Evolutionary conservation across 2,797 vertebrate species (phyloP).

Genomic region (Bufotes viridis): DNA sequence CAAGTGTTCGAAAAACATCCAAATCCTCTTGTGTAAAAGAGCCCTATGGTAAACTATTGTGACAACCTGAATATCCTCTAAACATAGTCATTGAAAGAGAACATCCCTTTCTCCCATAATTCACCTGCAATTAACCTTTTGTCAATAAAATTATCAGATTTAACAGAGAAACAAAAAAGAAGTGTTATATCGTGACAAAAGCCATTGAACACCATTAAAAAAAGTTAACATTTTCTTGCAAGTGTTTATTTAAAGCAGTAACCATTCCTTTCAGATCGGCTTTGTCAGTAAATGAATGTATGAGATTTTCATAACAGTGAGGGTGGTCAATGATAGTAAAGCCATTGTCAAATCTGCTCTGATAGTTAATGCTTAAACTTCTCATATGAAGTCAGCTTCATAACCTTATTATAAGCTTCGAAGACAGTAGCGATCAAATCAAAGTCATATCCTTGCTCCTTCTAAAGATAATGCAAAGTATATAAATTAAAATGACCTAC

Average conservation of each 20-base stretch:
- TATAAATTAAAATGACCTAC: conserved; percentile 11
- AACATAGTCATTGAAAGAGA: not conserved
- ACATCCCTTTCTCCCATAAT: not conserved
- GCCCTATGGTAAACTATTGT: too few species aligned
- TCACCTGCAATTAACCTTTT: not conserved
- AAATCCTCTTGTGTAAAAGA: too few species aligned
- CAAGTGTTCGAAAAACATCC: too few species aligned
- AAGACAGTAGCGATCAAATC: conserved; percentile 7
- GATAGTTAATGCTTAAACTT: conserved; percentile 8
- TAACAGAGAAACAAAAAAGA: not conserved
- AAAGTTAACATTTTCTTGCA: too few species aligned
- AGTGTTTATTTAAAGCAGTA: too few species aligned
- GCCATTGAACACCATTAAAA: too few species aligned
- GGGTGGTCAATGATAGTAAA: conserved; percentile 21
- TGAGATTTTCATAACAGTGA: conserved; percentile 18
- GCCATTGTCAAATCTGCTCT: conserved; percentile 10
- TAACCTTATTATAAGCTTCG: conserved; percentile 23
- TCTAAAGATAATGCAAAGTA: not conserved
- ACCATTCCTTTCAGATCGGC: too few species aligned
- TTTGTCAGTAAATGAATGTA: not conserved
- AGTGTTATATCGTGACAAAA: too few species aligned
- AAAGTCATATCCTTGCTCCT: not conserved
- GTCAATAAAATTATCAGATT: conserved; percentile 1
- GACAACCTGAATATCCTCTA: not conserved
- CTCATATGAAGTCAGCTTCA: not conserved